A percentile compares a stretch with the other conserved stretches of the same genome.
Evolutionary conservation across 2,797 vertebrate species (phyloP).

Genomic region (Orestias chungarensis): DNA sequence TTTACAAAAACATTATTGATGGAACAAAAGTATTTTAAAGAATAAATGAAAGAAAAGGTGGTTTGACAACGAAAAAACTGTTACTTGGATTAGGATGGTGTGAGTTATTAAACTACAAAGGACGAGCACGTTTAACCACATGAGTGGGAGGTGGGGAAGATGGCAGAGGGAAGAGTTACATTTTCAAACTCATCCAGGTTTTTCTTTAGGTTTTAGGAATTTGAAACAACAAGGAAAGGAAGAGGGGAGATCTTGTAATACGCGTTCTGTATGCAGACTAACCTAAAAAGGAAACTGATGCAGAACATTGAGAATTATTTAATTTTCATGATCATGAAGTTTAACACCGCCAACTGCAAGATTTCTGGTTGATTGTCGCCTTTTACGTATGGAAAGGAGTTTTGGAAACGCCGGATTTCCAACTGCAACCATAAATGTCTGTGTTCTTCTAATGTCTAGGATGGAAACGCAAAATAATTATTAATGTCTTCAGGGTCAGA

Average conservation of each 20-base stretch:
- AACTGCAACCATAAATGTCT: background rate
- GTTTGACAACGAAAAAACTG: background rate
- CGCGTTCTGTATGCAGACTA: background rate
- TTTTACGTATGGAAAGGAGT: background rate
- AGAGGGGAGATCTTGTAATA: background rate
- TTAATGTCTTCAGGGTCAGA: background rate
- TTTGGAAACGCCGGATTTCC: background rate
- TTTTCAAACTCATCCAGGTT: background rate
- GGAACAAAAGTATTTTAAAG: background rate
- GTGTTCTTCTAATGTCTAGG: background rate
- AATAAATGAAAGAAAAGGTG: background rate
- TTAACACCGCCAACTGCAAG: background rate
- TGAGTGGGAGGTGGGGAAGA: background rate
- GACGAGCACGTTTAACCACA: background rate
- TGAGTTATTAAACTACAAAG: background rate
- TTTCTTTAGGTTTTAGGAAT: background rate
- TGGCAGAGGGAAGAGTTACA: background rate
- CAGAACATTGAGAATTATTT: background rate
- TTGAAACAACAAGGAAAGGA: background rate
- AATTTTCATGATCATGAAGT: background rate
- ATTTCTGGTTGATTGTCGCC: background rate
- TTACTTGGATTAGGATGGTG: background rate
- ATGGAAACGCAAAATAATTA: background rate
- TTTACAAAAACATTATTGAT: background rate
- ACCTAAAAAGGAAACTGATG: background rate